Percentiles rank a stretch among this genome's conserved stretches.
Conservation (phyloP, 2,888 invertebrate genomes). For the Tiliacea aurago region DNA sequence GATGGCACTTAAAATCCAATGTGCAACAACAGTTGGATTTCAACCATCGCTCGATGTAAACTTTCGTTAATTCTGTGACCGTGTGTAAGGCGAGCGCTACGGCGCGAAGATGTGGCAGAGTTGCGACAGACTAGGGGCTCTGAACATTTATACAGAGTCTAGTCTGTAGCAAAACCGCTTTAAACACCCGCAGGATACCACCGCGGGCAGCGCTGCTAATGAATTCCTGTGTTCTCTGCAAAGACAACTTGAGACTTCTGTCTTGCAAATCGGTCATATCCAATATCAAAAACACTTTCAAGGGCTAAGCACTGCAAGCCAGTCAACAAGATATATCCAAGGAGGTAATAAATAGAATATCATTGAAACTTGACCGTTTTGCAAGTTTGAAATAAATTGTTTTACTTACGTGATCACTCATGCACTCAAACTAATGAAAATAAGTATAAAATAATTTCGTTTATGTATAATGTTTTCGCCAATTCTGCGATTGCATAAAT, state of each 20-base stretch:
- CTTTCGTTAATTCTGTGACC: conserved; percentile 73
- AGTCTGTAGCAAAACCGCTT: conserved; percentile 81
- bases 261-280: conserved; percentile 66
- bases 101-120: conserved; percentile 76
- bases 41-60: conserved; percentile 87
- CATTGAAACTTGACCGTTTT: conserved; percentile 66
- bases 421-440: conserved; percentile 44
- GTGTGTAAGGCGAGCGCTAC: conserved; percentile 75
- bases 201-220: conserved; percentile 66
- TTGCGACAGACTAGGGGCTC: conserved; percentile 81
- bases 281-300: conserved; percentile 3
- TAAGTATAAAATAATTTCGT: conserved; percentile 15
- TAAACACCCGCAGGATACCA: conserved; percentile 66
- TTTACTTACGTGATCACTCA: conserved; percentile 68
- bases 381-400: conserved; percentile 64
- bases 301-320: neutral
- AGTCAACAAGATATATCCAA: neutral
- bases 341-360: neutral
- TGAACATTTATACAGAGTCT: conserved; percentile 80
- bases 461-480: neutral
- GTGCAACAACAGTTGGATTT: conserved; percentile 86
- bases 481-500: conserved; percentile 22
- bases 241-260: conserved; percentile 67
- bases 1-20: conserved; percentile 89
- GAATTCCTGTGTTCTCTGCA: conserved; percentile 71